phyloP scores from a whole-genome alignment of 2,888 invertebrate species.

The Machimus atricapillus region DNA sequence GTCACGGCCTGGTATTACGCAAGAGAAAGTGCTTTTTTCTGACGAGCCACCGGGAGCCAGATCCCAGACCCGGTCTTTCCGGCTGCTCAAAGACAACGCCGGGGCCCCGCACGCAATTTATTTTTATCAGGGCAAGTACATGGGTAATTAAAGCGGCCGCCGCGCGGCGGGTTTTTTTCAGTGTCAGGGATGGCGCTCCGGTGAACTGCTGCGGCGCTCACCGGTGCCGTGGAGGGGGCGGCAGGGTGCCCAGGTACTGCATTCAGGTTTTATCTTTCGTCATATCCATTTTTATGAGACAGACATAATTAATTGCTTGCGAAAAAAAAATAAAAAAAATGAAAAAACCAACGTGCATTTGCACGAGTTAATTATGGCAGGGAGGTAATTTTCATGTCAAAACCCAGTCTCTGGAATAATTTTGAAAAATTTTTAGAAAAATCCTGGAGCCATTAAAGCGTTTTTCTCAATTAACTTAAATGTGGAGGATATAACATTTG shows the following conservation, averaged over 20 bases:
- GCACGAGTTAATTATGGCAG: neutral
- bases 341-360: neutral
- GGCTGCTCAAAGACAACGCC: neutral
- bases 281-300: neutral
- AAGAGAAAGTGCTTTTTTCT: conserved; percentile 32
- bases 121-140: conserved; percentile 12
- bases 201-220: neutral
- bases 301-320: neutral
- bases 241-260: neutral
- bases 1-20: conserved; percentile 35
- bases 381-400: neutral
- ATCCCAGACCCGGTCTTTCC: neutral
- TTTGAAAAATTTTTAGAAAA: neutral
- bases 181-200: conserved; percentile 9
- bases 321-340: neutral
- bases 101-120: neutral
- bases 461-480: neutral
- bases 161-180: neutral
- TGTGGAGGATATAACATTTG: neutral
- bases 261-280: neutral
- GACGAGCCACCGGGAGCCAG: neutral
- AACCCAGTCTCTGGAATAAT: neutral
- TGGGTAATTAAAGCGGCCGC: conserved; percentile 7
- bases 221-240: neutral
- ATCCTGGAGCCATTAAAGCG: neutral